phyloP scores from a whole-genome alignment of 92 coral and sea anemone species.

The Epizoanthus fatuus region DNA sequence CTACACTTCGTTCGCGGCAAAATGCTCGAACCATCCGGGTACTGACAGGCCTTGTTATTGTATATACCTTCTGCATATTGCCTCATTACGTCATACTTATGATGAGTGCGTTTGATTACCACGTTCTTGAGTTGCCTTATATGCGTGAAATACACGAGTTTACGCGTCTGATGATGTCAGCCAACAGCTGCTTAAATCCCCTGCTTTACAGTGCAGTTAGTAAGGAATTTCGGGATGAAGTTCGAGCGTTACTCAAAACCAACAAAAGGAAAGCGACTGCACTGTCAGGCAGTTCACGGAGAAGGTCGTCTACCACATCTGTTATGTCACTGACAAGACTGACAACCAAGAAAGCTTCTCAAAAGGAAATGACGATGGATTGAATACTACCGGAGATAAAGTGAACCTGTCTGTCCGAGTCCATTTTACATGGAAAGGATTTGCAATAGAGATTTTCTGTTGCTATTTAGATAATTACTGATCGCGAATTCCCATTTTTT shows the following conservation, averaged over 20 bases:
- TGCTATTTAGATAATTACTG: too few species aligned
- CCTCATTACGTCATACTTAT: conserved; percentile 44
- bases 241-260: background rate
- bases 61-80: conserved; percentile 34
- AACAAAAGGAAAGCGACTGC: too few species aligned
- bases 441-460: too few species aligned
- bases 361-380: too few species aligned
- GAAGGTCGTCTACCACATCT: too few species aligned
- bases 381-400: too few species aligned
- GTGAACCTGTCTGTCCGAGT: too few species aligned
- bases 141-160: conserved; percentile 53
- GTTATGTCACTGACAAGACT: too few species aligned
- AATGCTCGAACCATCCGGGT: conserved; percentile 53
- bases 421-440: too few species aligned
- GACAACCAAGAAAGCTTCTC: too few species aligned
- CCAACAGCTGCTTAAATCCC: conserved; percentile 62
- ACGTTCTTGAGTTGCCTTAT: conserved; percentile 35
- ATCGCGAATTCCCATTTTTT: too few species aligned
- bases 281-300: too few species aligned
- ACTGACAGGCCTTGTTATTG: conserved; percentile 24
- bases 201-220: conserved; percentile 59
- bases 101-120: conserved; percentile 24
- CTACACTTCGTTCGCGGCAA: conserved; percentile 41
- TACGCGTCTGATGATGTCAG: conserved; percentile 55
- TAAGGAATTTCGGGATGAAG: conserved; percentile 43